Percentiles rank a stretch among this genome's conserved stretches.
phyloP scores from a whole-genome alignment of 2,888 invertebrate genomes.

The Cactoblastis cactorum region DNA sequence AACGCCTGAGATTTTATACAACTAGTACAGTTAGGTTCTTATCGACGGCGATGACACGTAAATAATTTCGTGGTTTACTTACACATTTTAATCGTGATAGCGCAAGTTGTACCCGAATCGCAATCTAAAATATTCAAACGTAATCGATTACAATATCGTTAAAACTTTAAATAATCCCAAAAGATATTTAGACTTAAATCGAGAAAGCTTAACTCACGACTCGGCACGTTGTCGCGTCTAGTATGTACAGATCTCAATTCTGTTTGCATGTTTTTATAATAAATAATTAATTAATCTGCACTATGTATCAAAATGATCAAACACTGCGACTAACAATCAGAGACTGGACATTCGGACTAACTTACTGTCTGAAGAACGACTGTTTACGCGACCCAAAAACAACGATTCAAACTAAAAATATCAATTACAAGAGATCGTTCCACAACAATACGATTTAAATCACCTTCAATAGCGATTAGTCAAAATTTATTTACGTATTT shows the following conservation, averaged over 20 bases:
- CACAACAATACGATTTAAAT: slow-evolving; percentile 65
- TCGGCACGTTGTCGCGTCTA: slow-evolving; percentile 68
- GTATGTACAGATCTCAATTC: slow-evolving; percentile 59
- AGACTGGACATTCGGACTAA: slow-evolving; percentile 63
- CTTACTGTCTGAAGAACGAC: slow-evolving; percentile 64
- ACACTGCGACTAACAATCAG: slow-evolving; percentile 58
- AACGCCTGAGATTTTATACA: too few relatives aligned
- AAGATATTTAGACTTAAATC: neutral
- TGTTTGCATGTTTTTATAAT: slow-evolving; percentile 47
- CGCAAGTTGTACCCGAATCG: slow-evolving; percentile 75
- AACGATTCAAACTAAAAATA: slow-evolving; percentile 75
- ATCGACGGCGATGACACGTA: neutral
- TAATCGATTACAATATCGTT: slow-evolving; percentile 38
- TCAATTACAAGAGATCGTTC: slow-evolving; percentile 72
- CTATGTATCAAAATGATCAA: slow-evolving; percentile 38
- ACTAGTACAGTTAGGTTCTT: neutral
- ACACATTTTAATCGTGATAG: slow-evolving; percentile 76
- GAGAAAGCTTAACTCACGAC: slow-evolving; percentile 65
- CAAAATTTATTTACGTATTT: slow-evolving; percentile 81
- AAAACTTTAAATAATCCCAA: slow-evolving; percentile 7
- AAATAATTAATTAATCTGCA: slow-evolving; percentile 30
- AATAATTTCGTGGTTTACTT: slow-evolving; percentile 41
- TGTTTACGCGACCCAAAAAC: slow-evolving; percentile 78
- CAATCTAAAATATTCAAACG: slow-evolving; percentile 71
- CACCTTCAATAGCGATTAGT: slow-evolving; percentile 56